Evolutionary conservation across 2,888 invertebrate species (phyloP), one percentile per base, ranked within the genome.

Genomic region (Lycophotia porphyrea): DNA sequence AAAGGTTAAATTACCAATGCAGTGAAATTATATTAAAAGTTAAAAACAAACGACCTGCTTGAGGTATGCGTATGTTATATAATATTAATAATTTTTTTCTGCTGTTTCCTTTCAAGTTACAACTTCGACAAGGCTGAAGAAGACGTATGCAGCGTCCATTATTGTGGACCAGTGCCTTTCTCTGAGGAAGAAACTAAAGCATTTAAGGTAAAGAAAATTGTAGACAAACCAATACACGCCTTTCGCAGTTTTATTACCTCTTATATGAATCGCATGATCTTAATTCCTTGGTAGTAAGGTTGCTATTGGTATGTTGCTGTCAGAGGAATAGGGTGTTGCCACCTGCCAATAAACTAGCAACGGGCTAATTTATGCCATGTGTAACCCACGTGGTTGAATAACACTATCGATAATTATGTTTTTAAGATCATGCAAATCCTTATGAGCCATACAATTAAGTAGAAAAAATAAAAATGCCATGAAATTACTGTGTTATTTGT

Each of bases 161-260:
- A 68, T 49, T 74, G 80, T 65, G 87, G 87, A 36, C 69, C 80
- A 0, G 11, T 7, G 5, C 44, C 87, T 4, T 88, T 88, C 69
- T 88, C 88, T 67, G 87, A 88, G 49, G 70, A 63, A 21, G 87
- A 88, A 76, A 72, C 80, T 3, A 74, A 76, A n/a, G 84, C 85
- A 58, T 67, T 88, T 18, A 82, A 72, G 77, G 87, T 88, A 66
- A 71, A 71, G n/a, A 27, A 34, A 52, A 36, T 42, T 34, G 5
- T 24, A 8, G 5, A 44, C 7, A 24, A 49, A 18, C 55, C 15
- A 55, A 2, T 15, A 27, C 52, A 55, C 15, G 13, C 27, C 7
- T 55, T 27, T 31, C 27, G 2, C 27, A 31, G 55, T 31, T 15
- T 15, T 27, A 55, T 55, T 27, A 27, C 27, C 7, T 55, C 15